Conservation (phyloP, 2,797 vertebrate genomes). For the Rhinophrynus dorsalis region DNA sequence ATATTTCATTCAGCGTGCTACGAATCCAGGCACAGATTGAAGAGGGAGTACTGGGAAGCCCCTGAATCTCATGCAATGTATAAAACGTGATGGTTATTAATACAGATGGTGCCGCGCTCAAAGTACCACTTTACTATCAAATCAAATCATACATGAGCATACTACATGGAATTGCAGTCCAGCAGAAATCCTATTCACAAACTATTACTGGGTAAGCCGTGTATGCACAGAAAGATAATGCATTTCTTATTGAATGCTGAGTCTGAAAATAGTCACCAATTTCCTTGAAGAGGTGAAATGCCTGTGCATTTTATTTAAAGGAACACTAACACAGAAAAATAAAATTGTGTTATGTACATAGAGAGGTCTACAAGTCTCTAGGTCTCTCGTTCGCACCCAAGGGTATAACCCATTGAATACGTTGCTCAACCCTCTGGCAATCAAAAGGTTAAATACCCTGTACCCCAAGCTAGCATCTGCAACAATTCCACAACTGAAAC, state of each 20-base stretch:
- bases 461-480: too few species aligned
- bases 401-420: too few species aligned
- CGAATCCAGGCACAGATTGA: constrained; percentile 3
- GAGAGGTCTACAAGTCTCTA: too few species aligned
- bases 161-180: neutral
- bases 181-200: neutral
- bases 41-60: neutral
- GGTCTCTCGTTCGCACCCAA: too few species aligned
- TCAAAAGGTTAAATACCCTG: too few species aligned
- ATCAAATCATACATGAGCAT: constrained; percentile 1
- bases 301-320: too few species aligned
- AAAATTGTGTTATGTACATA: too few species aligned
- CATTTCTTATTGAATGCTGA: neutral
- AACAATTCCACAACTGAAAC: too few species aligned
- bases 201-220: neutral
- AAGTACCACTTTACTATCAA: neutral
- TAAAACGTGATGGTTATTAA: constrained; percentile 27
- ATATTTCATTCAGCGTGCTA: constrained; percentile 32
- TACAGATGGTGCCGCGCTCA: neutral
- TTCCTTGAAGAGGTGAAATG: too few species aligned
- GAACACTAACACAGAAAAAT: too few species aligned
- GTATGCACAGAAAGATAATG: constrained; percentile 1
- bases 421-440: too few species aligned
- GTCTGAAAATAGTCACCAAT: too few species aligned
- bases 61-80: neutral